These are phyloP conservation scores for Aspiorhynchus laticeps DNA, from an alignment of 2,113 vertebrate genomes.

Conservation along the genomic window DNA sequence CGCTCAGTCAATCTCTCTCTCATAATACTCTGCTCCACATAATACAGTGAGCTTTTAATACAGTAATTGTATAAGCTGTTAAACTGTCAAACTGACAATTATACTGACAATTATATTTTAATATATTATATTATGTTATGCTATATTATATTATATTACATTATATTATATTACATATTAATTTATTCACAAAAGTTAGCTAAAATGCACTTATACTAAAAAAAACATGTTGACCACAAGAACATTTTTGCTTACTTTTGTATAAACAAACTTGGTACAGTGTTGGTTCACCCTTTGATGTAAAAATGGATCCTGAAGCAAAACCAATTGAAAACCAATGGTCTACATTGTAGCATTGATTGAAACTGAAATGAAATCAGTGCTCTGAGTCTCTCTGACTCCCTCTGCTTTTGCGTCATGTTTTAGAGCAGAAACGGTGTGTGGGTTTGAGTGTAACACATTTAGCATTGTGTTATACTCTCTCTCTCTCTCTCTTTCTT, in stretches of 20 bases:
- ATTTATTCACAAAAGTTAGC: not conserved
- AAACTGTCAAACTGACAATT: no score
- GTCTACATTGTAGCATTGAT: constrained; percentile 17
- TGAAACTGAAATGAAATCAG: constrained; percentile 20
- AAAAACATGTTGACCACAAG: not conserved
- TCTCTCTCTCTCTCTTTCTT: not conserved
- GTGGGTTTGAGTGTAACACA: not conserved
- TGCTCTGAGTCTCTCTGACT: not conserved
- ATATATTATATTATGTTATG: no score
- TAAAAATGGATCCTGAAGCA: not conserved
- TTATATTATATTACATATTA: no score
- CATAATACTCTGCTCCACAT: no score
- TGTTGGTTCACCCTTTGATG: not conserved
- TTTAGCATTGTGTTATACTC: not conserved
- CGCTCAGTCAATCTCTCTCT: no score
- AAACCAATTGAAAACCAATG: not conserved
- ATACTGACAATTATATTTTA: no score
- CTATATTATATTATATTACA: no score
- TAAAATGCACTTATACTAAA: not conserved
- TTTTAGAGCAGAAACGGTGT: not conserved
- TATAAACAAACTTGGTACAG: not conserved
- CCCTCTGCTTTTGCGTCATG: not conserved
- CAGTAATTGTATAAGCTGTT: no score
- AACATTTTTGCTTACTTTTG: not conserved
- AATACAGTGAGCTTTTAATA: no score